These are phyloP conservation scores for Eilema caniola DNA, from an alignment of 2,888 invertebrate genomes.

Conservation along the genomic window DNA sequence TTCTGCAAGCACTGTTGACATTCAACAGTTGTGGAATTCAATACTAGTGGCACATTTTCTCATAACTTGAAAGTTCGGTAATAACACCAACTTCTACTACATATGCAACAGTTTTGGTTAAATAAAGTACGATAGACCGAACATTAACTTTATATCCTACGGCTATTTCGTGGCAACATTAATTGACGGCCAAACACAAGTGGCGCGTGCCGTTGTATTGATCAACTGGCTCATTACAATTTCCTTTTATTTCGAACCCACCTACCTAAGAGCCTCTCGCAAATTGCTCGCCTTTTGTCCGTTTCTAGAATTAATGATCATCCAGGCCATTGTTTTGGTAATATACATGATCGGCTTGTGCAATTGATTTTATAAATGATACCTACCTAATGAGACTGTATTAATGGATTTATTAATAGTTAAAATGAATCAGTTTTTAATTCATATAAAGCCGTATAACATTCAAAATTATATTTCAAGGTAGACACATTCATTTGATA, in stretches of 20 bases:
- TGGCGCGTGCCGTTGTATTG: conserved; percentile 73
- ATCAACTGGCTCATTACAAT: conserved; percentile 68
- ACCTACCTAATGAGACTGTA: conserved; percentile 32
- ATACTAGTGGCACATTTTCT: conserved; percentile 13
- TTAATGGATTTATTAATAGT: conserved; percentile 26
- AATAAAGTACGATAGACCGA: not conserved
- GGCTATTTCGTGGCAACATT: conserved; percentile 40
- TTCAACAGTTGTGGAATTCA: conserved; percentile 15
- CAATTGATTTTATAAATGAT: conserved; percentile 41
- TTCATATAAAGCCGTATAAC: conserved; percentile 9
- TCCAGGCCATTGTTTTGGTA: conserved; percentile 50
- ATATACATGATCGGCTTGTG: conserved; percentile 36
- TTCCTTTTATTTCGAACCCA: conserved; percentile 54
- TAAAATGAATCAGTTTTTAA: conserved; percentile 6
- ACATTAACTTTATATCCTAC: not conserved
- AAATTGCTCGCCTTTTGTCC: conserved; percentile 62
- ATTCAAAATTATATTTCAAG: conserved; percentile 7
- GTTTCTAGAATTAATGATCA: conserved; percentile 60
- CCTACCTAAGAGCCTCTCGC: conserved; percentile 38
- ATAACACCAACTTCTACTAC: not conserved
- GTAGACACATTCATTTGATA: conserved; percentile 10
- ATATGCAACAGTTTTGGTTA: not conserved
- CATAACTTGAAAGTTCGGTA: conserved; percentile 15
- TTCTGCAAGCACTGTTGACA: conserved; percentile 22
- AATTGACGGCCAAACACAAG: conserved; percentile 48